phyloP scores from a whole-genome alignment of 2,888 invertebrate species.

The Nebria brevicollis region DNA sequence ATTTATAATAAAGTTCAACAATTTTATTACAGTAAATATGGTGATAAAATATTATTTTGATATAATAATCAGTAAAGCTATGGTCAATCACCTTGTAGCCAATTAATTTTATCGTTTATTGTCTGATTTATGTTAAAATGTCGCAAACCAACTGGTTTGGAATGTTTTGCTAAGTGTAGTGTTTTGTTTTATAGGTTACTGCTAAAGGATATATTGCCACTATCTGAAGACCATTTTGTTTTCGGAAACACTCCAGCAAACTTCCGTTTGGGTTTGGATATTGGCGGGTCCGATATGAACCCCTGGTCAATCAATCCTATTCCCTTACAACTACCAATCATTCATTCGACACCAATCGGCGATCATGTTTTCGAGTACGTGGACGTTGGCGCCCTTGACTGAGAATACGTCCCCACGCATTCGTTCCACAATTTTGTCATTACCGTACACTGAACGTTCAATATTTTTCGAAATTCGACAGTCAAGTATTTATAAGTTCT shows the following conservation, averaged over 20 bases:
- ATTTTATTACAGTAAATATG: too few species aligned
- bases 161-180: too few species aligned
- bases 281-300: constrained; percentile 58
- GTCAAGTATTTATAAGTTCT: not conserved
- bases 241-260: constrained; percentile 63
- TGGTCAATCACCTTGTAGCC: too few species aligned
- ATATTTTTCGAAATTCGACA: not conserved
- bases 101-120: too few species aligned
- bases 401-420: constrained; percentile 45
- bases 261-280: constrained; percentile 61
- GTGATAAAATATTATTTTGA: too few species aligned
- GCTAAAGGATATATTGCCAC: constrained; percentile 70
- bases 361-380: constrained; percentile 61
- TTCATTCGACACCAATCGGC: constrained; percentile 53
- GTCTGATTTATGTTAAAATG: too few species aligned
- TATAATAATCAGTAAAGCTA: too few species aligned
- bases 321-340: constrained; percentile 55
- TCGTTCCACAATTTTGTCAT: constrained; percentile 33
- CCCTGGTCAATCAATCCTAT: constrained; percentile 56
- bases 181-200: constrained; percentile 62
- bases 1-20: too few species aligned
- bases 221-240: constrained; percentile 69
- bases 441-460: constrained; percentile 18
- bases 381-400: constrained; percentile 60
- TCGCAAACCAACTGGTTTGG: too few species aligned